phyloP scores from a whole-genome alignment of 2,888 invertebrate genomes.

The Anthophora plumipes region DNA sequence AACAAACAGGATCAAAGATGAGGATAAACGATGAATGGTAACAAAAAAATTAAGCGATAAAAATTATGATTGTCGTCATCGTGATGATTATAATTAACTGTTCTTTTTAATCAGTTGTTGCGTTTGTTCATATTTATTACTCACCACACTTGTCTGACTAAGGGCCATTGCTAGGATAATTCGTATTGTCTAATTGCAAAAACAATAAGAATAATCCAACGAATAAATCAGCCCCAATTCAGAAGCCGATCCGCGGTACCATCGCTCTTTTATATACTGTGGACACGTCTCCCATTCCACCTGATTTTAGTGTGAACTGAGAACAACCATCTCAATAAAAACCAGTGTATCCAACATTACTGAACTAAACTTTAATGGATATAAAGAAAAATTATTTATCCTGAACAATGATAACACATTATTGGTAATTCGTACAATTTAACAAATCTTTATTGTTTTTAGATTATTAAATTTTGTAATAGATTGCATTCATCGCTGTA shows the following conservation, averaged over 20 bases:
- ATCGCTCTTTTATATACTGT: conserved; percentile 84
- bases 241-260: conserved; percentile 80
- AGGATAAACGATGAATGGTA: conserved; percentile 16
- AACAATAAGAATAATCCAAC: conserved; percentile 82
- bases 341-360: conserved; percentile 39
- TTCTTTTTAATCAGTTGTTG: conserved; percentile 55
- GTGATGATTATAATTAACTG: conserved; percentile 47
- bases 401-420: not conserved
- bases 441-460: not conserved
- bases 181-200: conserved; percentile 81
- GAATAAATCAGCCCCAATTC: conserved; percentile 77
- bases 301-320: conserved; percentile 45
- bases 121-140: conserved; percentile 77
- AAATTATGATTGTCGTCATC: conserved; percentile 46
- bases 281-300: conserved; percentile 80
- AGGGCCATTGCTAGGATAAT: conserved; percentile 87
- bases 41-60: conserved; percentile 34
- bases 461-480: not conserved
- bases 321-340: conserved; percentile 40
- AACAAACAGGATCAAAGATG: conserved; percentile 17
- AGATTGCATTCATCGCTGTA: not conserved
- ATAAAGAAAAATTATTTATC: not conserved
- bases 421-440: not conserved
- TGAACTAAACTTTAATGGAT: conserved; percentile 15
- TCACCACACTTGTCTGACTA: conserved; percentile 90